A percentile compares a stretch with the other conserved stretches of the same genome.
Conservation (phyloP, 2,797 vertebrate genomes). For the Urosaurus nigricauda region DNA sequence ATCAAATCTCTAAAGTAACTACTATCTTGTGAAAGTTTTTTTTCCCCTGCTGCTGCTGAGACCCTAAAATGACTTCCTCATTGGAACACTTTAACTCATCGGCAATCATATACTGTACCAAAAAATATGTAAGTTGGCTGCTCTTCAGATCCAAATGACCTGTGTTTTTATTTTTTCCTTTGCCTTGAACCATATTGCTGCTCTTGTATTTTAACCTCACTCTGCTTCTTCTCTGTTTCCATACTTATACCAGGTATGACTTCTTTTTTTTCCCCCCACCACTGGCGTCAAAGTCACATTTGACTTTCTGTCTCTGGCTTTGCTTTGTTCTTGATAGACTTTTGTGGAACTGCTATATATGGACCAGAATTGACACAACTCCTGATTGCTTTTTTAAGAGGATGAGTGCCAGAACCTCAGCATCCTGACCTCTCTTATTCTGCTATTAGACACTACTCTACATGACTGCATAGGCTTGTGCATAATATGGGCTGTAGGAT, state of each 20-base stretch:
- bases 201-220: background rate
- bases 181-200: background rate
- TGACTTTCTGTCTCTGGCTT: background rate
- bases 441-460: background rate
- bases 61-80: background rate
- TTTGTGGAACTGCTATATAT: background rate
- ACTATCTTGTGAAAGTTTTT: no score
- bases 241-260: background rate
- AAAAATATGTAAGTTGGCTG: background rate
- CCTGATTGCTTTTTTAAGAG: background rate
- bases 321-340: background rate
- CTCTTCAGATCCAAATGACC: background rate
- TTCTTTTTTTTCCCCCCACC: background rate
- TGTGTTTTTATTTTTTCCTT: background rate
- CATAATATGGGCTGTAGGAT: background rate
- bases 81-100: no score
- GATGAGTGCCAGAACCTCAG: background rate
- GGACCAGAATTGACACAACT: background rate
- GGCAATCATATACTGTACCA: background rate
- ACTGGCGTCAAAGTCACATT: background rate
- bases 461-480: background rate
- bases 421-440: background rate
- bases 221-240: background rate
- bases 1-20: no score
- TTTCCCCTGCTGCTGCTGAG: background rate